These are phyloP conservation scores for Phyllotreta striolata DNA, from an alignment of 2,888 invertebrate species.

Conservation along the genomic window DNA sequence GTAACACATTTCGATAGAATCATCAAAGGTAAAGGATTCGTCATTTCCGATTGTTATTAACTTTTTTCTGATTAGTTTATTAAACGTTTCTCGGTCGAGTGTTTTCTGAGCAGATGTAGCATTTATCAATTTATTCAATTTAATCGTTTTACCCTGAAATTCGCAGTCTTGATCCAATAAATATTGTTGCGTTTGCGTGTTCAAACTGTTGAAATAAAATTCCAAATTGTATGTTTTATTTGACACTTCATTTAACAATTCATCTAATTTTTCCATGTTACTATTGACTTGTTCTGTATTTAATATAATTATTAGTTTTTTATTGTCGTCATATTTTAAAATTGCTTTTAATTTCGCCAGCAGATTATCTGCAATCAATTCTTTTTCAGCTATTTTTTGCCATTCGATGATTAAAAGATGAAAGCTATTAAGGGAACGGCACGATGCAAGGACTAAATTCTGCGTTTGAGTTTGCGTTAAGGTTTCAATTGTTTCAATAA, in stretches of 20 bases:
- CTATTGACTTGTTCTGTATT: background rate
- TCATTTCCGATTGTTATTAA: conserved; percentile 26
- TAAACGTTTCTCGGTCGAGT: background rate
- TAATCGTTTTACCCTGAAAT: conserved; percentile 22
- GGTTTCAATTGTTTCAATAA: conserved; percentile 25
- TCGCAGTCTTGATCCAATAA: conserved; percentile 17
- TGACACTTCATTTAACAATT: conserved; percentile 3
- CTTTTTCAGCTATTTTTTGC: conserved; percentile 1
- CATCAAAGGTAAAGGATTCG: conserved; percentile 24
- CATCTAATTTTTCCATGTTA: background rate
- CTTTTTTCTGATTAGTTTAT: conserved; percentile 18
- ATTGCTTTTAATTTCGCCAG: background rate
- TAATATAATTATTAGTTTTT: conserved; percentile 24
- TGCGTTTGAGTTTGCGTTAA: conserved; percentile 15
- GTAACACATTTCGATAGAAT: conserved; percentile 25
- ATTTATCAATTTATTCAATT: conserved; percentile 26
- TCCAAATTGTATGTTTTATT: conserved; percentile 1
- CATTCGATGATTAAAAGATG: conserved; percentile 30
- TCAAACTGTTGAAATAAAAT: conserved; percentile 23
- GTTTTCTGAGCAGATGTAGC: conserved; percentile 6
- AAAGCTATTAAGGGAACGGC: conserved; percentile 5
- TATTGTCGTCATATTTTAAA: conserved; percentile 2
- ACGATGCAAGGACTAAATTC: conserved; percentile 18
- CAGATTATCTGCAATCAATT: background rate
- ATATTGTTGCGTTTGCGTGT: conserved; percentile 1